Evolutionary conservation across 2,888 invertebrate genomes (phyloP).

Genomic region (Hipparchia sbordonii): DNA sequence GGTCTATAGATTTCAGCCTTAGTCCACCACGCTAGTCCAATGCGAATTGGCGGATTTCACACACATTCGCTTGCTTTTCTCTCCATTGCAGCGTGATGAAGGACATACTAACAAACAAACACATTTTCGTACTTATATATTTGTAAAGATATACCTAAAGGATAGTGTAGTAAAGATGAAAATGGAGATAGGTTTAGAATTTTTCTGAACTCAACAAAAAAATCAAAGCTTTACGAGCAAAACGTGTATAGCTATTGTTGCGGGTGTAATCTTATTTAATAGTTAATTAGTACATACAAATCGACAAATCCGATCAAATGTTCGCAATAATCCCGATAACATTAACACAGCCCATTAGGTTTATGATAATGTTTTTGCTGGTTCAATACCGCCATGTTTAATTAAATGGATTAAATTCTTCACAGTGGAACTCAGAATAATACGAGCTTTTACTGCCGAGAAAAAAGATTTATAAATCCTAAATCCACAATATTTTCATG

Average conservation of each 20-base stretch:
- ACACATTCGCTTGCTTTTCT: no score
- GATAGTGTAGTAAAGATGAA: no score
- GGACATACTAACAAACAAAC: no score
- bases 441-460: background rate
- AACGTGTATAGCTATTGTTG: constrained; percentile 2
- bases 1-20: no score
- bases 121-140: no score
- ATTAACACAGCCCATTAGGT: constrained; percentile 25
- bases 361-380: constrained; percentile 26
- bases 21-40: no score
- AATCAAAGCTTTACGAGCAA: background rate
- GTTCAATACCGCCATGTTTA: constrained; percentile 12
- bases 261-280: constrained; percentile 12
- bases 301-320: constrained; percentile 26
- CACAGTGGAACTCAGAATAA: background rate
- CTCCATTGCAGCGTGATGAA: no score
- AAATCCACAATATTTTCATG: background rate
- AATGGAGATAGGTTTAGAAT: no score
- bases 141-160: no score
- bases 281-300: constrained; percentile 25
- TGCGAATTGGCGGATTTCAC: no score
- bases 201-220: background rate
- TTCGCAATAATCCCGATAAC: constrained; percentile 26
- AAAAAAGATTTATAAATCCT: background rate
- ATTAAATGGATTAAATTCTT: constrained; percentile 18